Base-by-base conservation (phyloP, 2,113 vertebrate species). In the Paramormyrops kingsleyae region DNA sequence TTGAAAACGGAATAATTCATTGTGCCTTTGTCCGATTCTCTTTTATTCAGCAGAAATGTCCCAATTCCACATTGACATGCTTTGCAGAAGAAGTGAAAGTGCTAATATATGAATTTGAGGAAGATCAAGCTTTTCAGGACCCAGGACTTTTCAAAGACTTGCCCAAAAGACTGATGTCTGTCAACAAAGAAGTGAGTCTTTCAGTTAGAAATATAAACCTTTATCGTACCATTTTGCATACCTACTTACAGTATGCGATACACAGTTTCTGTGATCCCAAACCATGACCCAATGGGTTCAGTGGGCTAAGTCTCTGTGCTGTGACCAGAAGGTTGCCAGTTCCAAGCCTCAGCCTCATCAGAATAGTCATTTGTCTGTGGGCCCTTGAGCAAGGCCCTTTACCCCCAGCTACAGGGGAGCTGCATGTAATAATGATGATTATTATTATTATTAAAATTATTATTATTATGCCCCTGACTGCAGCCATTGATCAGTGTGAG, bases 41-140 rank as follows among this genome's bases (percentile, higher is more conserved):
- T n/a, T 90, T 89, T 87, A 83, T 91, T 44, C 86, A 91, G 89
- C 93, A 94, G 93, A 92, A 91, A 53, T 94, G 93, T 89, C 92
- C 92, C 89, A 90, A 0, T 1, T 92, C 92, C 53, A 92, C 90
- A 31, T 9, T 94, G 27, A 13, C 0, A 5, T 94, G 93, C 88
- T 92, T 92, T 91, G 44, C 7, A 77, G 15, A 88, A 21, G 93
- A 94, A 44, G 17, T 88, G 2, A 27, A n/a, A 0, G 92, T 94
- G 44, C 84, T 94, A 74, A 1, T 89, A 21, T 2, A n/a, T 17
- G 92, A 93, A 39, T 86, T 89, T 66, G 35, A 87, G 88, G 85
- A 24, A 44, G 44, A 0, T 2, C 59, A 3, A 27, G n/a, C n/a
- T 66, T 21, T 12, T 44, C 3, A 46, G 3, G 7, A 12, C 6